Base-by-base conservation (phyloP, 2,888 invertebrate genomes). In the Spilosoma lubricipeda region DNA sequence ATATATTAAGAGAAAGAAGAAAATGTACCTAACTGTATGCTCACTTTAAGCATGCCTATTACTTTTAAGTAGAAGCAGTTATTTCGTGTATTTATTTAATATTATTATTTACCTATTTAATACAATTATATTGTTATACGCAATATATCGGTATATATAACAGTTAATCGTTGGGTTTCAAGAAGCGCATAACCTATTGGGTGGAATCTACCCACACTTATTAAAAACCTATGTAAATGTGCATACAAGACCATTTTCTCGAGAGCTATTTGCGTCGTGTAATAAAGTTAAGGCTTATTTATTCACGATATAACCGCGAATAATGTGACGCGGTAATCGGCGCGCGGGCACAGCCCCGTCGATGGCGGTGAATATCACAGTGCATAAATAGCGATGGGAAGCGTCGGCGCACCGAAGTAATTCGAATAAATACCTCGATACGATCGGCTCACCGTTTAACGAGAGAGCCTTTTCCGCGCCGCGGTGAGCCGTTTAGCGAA, bases 401-500 rank as follows among this genome's bases (percentile, higher is more conserved):
- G 88, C 90, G 85, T 91, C 90, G 88, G 90, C 90, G 90, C 90
- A 89, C 85, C 90, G 64, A 87, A 91, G 89, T 92, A 93, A 91
- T 89, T 90, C 90, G 91, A 93, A 94, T 93, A 95, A 95, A 95
- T 94, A 94, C 92, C 90, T 91, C 90, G 93, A 94, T 94, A 93
- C 90, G 91, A 95, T 95, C 94, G 92, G 91, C 91, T 94, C 92
- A 92, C 92, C 93, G 93, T 94, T 95, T 95, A 95, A 95, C 94
- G 93, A 94, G 94, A 94, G 93, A 91, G 93, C 93, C 95, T 94
- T 95, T 95, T 94, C 95, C 94, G 92, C 94, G 92, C 93, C 93
- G 94, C 93, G 93, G 94, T 92, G 94, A 95, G 92, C 94, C 94
- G 92, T 95, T 95, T 95, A 95, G 95, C 95, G 94, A 95, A 95